Percentiles rank a stretch among this genome's conserved stretches.
Conservation (phyloP, 2,888 invertebrate genomes). For the Archaeoteleia sp. region DNA sequence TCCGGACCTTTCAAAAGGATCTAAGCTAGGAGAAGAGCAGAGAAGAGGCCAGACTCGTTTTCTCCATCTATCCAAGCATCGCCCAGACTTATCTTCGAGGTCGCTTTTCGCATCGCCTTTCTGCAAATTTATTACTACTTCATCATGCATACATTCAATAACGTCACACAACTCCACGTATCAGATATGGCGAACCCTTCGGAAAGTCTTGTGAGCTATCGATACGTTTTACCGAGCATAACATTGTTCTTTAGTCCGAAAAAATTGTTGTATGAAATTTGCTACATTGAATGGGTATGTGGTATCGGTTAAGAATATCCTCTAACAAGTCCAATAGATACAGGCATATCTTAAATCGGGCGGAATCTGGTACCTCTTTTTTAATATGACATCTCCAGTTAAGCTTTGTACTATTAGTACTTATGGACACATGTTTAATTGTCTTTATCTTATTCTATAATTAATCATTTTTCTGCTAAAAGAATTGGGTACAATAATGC, state of each 20-base stretch:
- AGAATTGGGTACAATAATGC: too few relatives aligned
- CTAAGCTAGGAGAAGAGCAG: conserved; percentile 30
- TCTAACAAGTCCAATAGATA: too few relatives aligned
- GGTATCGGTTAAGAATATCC: too few relatives aligned
- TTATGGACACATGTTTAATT: too few relatives aligned
- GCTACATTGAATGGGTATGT: too few relatives aligned
- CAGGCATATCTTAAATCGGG: too few relatives aligned
- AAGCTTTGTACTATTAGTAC: too few relatives aligned
- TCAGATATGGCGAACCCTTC: conserved; percentile 43
- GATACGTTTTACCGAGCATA: conserved; percentile 27
- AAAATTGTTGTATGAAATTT: too few relatives aligned
- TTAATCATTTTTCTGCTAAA: too few relatives aligned
- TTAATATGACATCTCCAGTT: too few relatives aligned
- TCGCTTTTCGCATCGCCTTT: conserved; percentile 44
- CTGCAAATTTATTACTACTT: conserved; percentile 53
- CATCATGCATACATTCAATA: conserved; percentile 52
- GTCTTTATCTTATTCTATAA: too few relatives aligned
- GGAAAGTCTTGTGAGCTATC: conserved; percentile 34
- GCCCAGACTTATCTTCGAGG: conserved; percentile 50
- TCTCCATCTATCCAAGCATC: conserved; percentile 44
- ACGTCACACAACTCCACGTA: conserved; percentile 46
- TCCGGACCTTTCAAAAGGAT: conserved; percentile 54
- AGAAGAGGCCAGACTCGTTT: conserved; percentile 28
- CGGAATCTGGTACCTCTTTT: too few relatives aligned
- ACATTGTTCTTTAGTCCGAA: conserved; percentile 23